A percentile compares a stretch with the other conserved stretches of the same genome.
Evolutionary conservation across 2,113 vertebrate species (phyloP).

Genomic region (Ploceus nigricollis): DNA sequence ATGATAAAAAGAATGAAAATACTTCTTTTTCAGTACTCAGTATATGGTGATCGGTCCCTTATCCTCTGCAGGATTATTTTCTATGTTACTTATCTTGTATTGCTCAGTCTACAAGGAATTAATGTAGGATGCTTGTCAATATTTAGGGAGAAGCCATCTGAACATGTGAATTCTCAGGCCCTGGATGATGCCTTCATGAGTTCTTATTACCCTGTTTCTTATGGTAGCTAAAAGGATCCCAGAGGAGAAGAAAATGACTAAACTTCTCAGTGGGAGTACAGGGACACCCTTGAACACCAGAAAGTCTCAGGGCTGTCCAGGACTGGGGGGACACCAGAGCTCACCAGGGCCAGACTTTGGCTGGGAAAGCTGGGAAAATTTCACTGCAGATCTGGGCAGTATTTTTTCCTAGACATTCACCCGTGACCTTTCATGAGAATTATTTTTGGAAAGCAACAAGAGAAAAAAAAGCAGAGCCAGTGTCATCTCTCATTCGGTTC

Average conservation of each 20-base stretch:
- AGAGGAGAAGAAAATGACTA: background rate
- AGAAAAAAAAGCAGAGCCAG: background rate
- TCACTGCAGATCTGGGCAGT: background rate
- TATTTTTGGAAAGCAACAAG: background rate
- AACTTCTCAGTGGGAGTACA: background rate
- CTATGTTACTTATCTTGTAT: background rate
- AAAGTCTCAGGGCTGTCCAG: background rate
- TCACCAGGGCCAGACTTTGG: background rate
- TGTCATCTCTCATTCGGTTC: background rate
- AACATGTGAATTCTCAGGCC: background rate
- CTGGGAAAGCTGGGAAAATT: background rate
- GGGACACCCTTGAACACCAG: background rate
- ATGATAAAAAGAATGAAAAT: background rate
- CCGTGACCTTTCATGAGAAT: background rate
- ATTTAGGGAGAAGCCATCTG: background rate
- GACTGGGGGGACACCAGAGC: background rate
- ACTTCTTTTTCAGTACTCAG: background rate
- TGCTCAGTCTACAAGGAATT: background rate
- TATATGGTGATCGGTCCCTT: background rate
- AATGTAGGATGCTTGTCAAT: background rate
- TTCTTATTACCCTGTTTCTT: background rate
- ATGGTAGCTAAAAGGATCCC: background rate
- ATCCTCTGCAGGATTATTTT: constrained; percentile 7
- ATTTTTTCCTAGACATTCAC: background rate
- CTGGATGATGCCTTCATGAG: background rate